These are phyloP conservation scores for Cataglyphis cursor DNA, from an alignment of 2,888 invertebrate genomes.

Conservation along the genomic window DNA sequence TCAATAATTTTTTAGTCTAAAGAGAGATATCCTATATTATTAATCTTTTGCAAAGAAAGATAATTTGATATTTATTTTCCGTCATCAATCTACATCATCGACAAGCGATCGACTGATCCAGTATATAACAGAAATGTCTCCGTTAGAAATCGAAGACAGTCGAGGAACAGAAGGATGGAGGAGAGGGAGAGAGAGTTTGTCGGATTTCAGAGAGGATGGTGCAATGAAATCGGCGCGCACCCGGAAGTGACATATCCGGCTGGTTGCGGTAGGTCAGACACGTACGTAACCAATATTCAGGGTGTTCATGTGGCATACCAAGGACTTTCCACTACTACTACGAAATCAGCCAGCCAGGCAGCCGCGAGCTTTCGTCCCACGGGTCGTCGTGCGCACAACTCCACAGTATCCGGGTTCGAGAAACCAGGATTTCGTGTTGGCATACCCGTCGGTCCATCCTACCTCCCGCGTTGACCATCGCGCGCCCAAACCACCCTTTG, in stretches of 20 bases:
- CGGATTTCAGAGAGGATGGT: slow-evolving; percentile 44
- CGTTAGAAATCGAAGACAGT: slow-evolving; percentile 10
- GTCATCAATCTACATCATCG: slow-evolving; percentile 4
- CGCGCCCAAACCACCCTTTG: slow-evolving; percentile 15
- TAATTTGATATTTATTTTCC: slow-evolving; percentile 19
- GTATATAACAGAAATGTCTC: slow-evolving; percentile 3
- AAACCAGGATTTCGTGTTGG: slow-evolving; percentile 45
- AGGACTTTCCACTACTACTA: slow-evolving; percentile 60
- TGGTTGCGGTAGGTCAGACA: slow-evolving; percentile 72
- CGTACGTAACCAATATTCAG: slow-evolving; percentile 74
- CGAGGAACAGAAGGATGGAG: neutral
- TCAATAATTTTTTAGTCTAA: neutral
- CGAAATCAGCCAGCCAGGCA: slow-evolving; percentile 16
- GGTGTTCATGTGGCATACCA: slow-evolving; percentile 69
- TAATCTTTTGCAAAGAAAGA: slow-evolving; percentile 5
- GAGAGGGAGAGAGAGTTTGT: slow-evolving; percentile 2
- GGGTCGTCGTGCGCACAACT: slow-evolving; percentile 43
- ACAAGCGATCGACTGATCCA: slow-evolving; percentile 37
- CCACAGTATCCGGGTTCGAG: slow-evolving; percentile 21
- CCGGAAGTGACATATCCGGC: slow-evolving; percentile 71
- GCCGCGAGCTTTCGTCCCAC: slow-evolving; percentile 16
- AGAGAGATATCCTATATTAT: neutral
- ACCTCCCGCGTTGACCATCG: neutral
- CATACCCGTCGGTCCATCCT: slow-evolving; percentile 4
- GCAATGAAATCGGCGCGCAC: slow-evolving; percentile 59